These are phyloP conservation scores for Parthenolecanium corni DNA, from an alignment of 2,888 invertebrate genomes.

Conservation along the genomic window DNA sequence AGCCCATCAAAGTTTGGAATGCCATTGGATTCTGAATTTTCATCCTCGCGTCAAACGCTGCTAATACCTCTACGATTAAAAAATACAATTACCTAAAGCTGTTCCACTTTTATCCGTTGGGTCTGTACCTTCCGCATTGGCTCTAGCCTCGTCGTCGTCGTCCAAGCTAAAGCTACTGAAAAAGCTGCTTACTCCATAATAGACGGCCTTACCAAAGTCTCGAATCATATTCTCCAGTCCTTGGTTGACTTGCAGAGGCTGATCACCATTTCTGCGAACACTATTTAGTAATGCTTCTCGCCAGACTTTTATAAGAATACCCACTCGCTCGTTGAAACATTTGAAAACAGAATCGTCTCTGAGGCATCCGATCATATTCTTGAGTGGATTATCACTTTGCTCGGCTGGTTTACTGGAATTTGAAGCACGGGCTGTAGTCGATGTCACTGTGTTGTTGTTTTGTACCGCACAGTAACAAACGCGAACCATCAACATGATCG, in stretches of 20 bases:
- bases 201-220: constrained; percentile 31
- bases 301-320: constrained; percentile 8
- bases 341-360: constrained; percentile 22
- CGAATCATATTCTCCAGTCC: constrained; percentile 30
- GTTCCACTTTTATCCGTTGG: constrained; percentile 1
- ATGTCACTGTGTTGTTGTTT: not conserved
- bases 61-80: too few relatives aligned
- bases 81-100: constrained; percentile 2
- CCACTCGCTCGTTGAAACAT: constrained; percentile 18
- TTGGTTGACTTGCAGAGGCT: constrained; percentile 6
- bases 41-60: not conserved
- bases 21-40: too few relatives aligned
- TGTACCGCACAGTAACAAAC: constrained; percentile 22
- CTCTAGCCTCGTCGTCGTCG: constrained; percentile 7
- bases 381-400: constrained; percentile 8
- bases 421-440: not conserved
- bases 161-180: constrained; percentile 13
- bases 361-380: constrained; percentile 15
- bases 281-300: constrained; percentile 9
- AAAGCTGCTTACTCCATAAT: constrained; percentile 29
- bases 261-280: constrained; percentile 16
- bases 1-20: too few relatives aligned
- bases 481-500: constrained; percentile 25
- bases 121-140: constrained; percentile 1
- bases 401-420: not conserved